Evolutionary conservation across 2,113 vertebrate genomes (phyloP), one percentile per base, ranked within the genome.

Genomic region (Datnioides undecimradiatus): DNA sequence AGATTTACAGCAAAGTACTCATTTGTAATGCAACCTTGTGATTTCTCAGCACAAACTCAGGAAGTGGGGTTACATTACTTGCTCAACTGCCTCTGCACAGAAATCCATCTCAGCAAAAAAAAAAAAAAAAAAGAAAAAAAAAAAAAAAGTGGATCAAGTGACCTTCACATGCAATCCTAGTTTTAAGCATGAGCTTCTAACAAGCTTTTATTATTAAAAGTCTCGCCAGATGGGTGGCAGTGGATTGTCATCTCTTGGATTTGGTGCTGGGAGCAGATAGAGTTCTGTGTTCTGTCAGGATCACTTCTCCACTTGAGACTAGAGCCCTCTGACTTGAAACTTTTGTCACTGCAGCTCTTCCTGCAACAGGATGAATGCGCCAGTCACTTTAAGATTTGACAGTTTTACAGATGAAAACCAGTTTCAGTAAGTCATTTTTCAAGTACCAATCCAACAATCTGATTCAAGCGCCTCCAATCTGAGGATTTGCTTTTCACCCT

Each of bases 241-340:
- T 43, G 51, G 43, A 31, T 8, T 0, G n/a, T 90, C 67, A 85
- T 58, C 19, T 6, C 1, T 62, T 52, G 0, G 21, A 73, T 45
- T 64, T 73, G 16, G 41, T 1, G 3, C 19, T 66, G 3, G 23
- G 2, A 46, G 29, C 38, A 38, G 36, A 33, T 5, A 2, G 3
- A 3, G 46, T 4, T 21, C 1, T 58, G 5, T 38, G 16, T 10
- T 65, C 11, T 1, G 68, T 76, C 43, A 94, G n/a, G 41, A 89
- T 82, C 67, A 95, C 75, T 31, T 89, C 66, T 0, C 90, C 77
- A 25, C 93, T 95, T 0, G 94, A 95, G 43, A 94, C 92, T 0
- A 94, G 5, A 14, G 64, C 34, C 8, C 6, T 68, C 17, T 54
- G 83, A 52, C 38, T 72, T 1, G 63, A 48, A 27, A 36, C 46